Evolutionary conservation across 2,113 vertebrate genomes (phyloP), one percentile per base, ranked within the genome.

Genomic region (Peromyscus californicus): DNA sequence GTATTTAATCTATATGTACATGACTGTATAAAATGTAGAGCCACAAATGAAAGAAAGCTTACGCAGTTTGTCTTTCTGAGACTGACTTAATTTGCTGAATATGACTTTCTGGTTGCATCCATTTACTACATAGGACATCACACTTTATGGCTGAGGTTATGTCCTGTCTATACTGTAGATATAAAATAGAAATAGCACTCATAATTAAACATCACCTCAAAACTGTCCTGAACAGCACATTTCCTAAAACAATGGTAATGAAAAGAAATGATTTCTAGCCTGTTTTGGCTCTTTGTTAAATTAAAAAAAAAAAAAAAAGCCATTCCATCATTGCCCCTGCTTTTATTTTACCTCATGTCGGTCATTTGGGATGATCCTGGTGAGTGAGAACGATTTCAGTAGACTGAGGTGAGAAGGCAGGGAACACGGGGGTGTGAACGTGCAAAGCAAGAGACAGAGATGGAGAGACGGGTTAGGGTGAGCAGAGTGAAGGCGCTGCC

Each of bases 151-250:
- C 84, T 48, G 48, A 96, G 80, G 21, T 79, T 76, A 76, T 17
- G 45, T 51, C 74, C 33, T 91, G 4, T 57, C 9, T 33, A 1
- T 87, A 63, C 45, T 63, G 33, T 92, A n/a, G 86, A 12, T 89
- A 12, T 78, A 83, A 96, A 91, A 78, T 93, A 90, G 72, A 96
- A 92, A 70, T 57, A 94, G 51, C 26, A 54, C 8, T 89, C 31
- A 48, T 86, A 54, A 79, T 75, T 96, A 80, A 45, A 45, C n/a
- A 82, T 72, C 8, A 91, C 85, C 22, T 19, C 39, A 16, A 87
- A 86, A 19, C 67, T 83, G 67, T 94, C 59, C 29, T 86, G 57
- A 94, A 65, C 17, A 80, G 29, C 33, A 76, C 22, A 69, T 94
- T 95, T 96, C 85, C 8, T 78, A 83, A 85, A 65, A 54, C 39